Evolutionary conservation across 2,888 invertebrate species (phyloP).

Genomic region (Erebia ligea): DNA sequence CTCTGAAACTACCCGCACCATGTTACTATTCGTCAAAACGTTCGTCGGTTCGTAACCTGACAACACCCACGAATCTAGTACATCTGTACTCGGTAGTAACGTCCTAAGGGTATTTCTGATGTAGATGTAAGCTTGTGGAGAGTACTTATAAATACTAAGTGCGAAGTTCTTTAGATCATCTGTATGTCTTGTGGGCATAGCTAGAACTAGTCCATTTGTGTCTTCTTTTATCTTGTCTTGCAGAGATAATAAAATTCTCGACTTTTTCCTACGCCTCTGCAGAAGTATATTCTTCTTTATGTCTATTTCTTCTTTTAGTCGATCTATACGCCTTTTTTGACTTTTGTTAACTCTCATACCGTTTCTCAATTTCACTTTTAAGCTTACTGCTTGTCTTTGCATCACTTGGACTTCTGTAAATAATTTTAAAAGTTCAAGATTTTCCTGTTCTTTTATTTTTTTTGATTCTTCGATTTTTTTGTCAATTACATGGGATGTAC

Average conservation of each 20-base stretch:
- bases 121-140: conserved; percentile 76
- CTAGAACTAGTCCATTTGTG: conserved; percentile 68
- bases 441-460: conserved; percentile 41
- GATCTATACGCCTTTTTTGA: conserved; percentile 61
- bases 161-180: conserved; percentile 77
- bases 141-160: conserved; percentile 74
- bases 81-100: conserved; percentile 72
- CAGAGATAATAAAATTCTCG: conserved; percentile 68
- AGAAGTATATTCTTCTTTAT: conserved; percentile 67
- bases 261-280: conserved; percentile 72
- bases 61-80: conserved; percentile 68
- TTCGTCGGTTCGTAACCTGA: conserved; percentile 69
- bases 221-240: conserved; percentile 77
- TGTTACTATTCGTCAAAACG: conserved; percentile 57
- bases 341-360: conserved; percentile 67
- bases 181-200: conserved; percentile 75
- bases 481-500: neutral
- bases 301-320: conserved; percentile 66
- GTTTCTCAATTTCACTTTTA: conserved; percentile 67
- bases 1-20: conserved; percentile 70
- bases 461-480: neutral
- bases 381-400: conserved; percentile 63
- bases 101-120: conserved; percentile 73
- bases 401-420: conserved; percentile 73
- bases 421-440: conserved; percentile 64